These are phyloP conservation scores for Cyanoramphus novaezelandiae DNA, from an alignment of 2,113 vertebrate genomes.

Conservation along the genomic window DNA sequence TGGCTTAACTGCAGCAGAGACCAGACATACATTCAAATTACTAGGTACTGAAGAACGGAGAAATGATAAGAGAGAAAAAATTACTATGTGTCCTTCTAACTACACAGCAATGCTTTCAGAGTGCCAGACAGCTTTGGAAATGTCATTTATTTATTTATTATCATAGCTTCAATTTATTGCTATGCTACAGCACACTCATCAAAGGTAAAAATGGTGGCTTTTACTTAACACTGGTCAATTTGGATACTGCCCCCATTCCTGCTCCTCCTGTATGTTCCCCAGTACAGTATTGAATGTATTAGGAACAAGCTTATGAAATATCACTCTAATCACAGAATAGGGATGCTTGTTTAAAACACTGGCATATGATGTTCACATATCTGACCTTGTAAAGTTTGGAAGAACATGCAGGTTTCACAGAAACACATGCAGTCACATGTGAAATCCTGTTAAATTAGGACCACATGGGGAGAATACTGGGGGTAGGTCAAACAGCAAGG, in stretches of 20 bases:
- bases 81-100: background rate
- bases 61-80: background rate
- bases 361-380: background rate
- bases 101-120: background rate
- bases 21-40: constrained; percentile 12
- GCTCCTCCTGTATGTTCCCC: background rate
- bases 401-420: background rate
- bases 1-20: background rate
- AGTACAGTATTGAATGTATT: background rate
- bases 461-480: background rate
- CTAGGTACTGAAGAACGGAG: background rate
- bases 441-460: background rate
- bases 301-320: background rate
- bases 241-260: background rate
- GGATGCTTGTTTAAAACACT: background rate
- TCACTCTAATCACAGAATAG: background rate
- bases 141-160: background rate
- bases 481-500: background rate
- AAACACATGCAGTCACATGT: background rate
- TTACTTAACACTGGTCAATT: background rate
- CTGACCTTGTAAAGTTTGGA: background rate
- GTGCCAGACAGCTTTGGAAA: background rate
- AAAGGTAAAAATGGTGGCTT: background rate
- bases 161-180: background rate
- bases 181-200: background rate